Conservation (phyloP, 2,888 invertebrate species). For the Omphaloscelis lunosa region DNA sequence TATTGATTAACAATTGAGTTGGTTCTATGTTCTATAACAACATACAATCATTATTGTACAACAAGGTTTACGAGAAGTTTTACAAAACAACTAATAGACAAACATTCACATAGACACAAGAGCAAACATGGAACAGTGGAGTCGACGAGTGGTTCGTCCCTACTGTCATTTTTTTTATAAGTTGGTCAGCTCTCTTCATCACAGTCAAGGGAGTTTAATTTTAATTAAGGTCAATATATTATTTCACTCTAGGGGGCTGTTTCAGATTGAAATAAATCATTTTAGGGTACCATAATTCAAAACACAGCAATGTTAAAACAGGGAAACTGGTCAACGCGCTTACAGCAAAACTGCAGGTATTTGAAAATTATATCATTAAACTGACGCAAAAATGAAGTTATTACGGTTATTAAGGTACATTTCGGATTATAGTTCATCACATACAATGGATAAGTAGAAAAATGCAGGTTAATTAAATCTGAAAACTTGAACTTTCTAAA, state of each 20-base stretch:
- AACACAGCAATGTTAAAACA: neutral
- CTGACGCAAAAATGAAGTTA: neutral
- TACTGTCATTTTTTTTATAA: constrained; percentile 26
- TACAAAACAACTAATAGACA: constrained; percentile 71
- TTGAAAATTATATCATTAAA: neutral
- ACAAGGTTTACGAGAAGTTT: constrained; percentile 61
- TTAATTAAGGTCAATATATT: constrained; percentile 13
- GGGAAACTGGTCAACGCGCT: constrained; percentile 3
- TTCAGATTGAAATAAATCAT: constrained; percentile 6
- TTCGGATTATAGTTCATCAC: neutral
- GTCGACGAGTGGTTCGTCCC: constrained; percentile 73
- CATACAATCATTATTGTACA: constrained; percentile 50
- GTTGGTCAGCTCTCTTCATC: constrained; percentile 24
- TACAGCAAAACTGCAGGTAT: neutral
- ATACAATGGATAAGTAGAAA: neutral
- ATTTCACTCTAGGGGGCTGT: neutral
- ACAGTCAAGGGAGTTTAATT: constrained; percentile 19
- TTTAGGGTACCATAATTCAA: constrained; percentile 5
- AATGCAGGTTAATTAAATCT: neutral
- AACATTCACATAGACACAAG: constrained; percentile 71
- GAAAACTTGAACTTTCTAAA: neutral
- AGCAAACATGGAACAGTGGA: constrained; percentile 76
- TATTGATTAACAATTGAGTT: constrained; percentile 52
- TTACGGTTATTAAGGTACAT: neutral
- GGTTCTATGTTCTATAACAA: constrained; percentile 58